These are phyloP conservation scores for Cosmorhoe ocellata DNA, from an alignment of 2,888 invertebrate genomes.

Conservation along the genomic window DNA sequence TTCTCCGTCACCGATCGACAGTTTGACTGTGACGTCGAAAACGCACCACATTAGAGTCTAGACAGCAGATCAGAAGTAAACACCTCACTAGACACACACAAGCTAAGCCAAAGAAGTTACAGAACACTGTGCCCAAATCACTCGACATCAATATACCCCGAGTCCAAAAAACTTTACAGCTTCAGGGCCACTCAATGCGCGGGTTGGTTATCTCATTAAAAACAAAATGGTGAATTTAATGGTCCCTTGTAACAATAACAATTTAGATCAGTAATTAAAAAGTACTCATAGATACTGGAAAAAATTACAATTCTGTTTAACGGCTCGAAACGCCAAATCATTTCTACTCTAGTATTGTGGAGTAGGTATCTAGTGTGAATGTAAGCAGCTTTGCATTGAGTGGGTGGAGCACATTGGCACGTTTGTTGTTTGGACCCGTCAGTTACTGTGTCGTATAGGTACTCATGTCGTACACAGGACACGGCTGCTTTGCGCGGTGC, in stretches of 20 bases:
- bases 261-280: too few species aligned
- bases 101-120: slow-evolving; percentile 66
- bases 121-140: slow-evolving; percentile 66
- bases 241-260: too few species aligned
- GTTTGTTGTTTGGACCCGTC: slow-evolving; percentile 63
- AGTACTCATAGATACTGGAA: too few species aligned
- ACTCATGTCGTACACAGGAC: slow-evolving; percentile 83
- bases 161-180: slow-evolving; percentile 61
- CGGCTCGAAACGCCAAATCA: too few species aligned
- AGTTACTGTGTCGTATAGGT: slow-evolving; percentile 44
- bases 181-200: slow-evolving; percentile 17
- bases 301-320: too few species aligned
- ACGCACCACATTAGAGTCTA: slow-evolving; percentile 40
- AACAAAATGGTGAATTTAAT: too few species aligned
- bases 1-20: slow-evolving; percentile 14
- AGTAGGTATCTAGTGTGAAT: too few species aligned
- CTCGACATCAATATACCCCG: slow-evolving; percentile 58
- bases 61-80: slow-evolving; percentile 34
- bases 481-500: slow-evolving; percentile 81
- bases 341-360: too few species aligned
- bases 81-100: slow-evolving; percentile 57
- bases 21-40: slow-evolving; percentile 44
- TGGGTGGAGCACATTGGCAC: neutral
- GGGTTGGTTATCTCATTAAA: too few species aligned
- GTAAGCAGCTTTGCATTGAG: neutral